Base-by-base conservation (phyloP, 2,797 vertebrate species). In the Eremophila alpestris region DNA sequence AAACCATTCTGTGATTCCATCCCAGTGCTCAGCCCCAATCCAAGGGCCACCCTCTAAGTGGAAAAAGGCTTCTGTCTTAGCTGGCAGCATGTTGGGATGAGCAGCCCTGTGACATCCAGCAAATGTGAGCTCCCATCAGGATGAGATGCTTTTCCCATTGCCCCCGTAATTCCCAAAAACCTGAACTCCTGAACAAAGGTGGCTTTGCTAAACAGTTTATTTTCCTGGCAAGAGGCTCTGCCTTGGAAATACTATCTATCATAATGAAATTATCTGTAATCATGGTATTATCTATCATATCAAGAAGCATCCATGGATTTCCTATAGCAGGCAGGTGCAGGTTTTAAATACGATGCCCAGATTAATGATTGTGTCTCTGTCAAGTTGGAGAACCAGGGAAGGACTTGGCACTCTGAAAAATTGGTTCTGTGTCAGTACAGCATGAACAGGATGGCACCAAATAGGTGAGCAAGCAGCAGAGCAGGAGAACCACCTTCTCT, bases 201-300 rank as follows among this genome's bases (percentile, higher is more conserved):
- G 77, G n/a, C 93, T 93, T 96, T 91, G 51, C 56, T 93, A 36
- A 87, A 68, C 65, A 77, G 49, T 60, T 81, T 65, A 52, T 85
- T 90, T 83, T 90, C 89, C 52, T 86, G 83, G 75, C 68, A 90
- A 65, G n/a, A 52, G 30, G 41, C 58, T 80, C 19, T 90, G 87
- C 91, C 90, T 94, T 77, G 88, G 80, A 96, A 95, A 89, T 94
- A 75, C 77, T 83, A 92, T 91, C 80, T 94, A 75, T 96, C 56
- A 60, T 65, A 51, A 84, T 68, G 71, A 78, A 76, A 93, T 91
- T 92, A 89, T 91, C 46, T 79, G 84, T 95, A 90, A 86, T 95
- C 75, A 15, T n/a, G 92, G 22, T 34, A 24, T 54, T 92, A 58
- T 34, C 55, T 79, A 8, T 54, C 69, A 60, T n/a, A 76, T 32